A percentile compares a stretch with the other conserved stretches of the same genome.
Evolutionary conservation across 2,888 invertebrate species (phyloP).

Genomic region (Urechis unicinctus): DNA sequence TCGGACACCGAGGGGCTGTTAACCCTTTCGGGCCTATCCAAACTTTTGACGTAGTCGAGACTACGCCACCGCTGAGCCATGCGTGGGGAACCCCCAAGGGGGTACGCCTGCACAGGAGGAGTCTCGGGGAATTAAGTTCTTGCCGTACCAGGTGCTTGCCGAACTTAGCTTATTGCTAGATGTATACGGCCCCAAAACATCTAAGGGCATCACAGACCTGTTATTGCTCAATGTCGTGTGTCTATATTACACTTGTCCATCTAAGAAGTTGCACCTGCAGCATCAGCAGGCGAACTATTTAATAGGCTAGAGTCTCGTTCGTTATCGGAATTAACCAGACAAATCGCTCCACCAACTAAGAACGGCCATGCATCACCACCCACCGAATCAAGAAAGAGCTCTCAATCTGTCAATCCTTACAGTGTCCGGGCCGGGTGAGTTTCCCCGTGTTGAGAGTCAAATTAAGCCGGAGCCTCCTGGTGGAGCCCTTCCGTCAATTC

Average conservation of each 20-base stretch:
- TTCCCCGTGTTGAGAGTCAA: not conserved
- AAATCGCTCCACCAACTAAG: conserved; percentile 68
- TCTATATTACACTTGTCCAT: not conserved
- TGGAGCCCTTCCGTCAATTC: conserved; percentile 65
- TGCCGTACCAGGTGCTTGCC: too few relatives aligned
- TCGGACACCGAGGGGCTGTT: too few relatives aligned
- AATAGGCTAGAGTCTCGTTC: conserved; percentile 63
- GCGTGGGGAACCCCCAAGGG: too few relatives aligned
- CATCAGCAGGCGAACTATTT: conserved; percentile 48
- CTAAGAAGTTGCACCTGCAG: not conserved
- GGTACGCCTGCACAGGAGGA: too few relatives aligned
- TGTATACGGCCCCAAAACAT: too few relatives aligned
- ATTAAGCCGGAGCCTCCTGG: conserved; percentile 58
- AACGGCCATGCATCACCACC: conserved; percentile 68
- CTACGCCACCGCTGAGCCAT: too few relatives aligned
- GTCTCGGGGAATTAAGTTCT: too few relatives aligned
- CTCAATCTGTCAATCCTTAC: not conserved
- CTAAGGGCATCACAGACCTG: too few relatives aligned
- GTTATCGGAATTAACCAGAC: conserved; percentile 71
- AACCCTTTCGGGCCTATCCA: too few relatives aligned
- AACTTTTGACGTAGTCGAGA: too few relatives aligned
- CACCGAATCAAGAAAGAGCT: conserved; percentile 65
- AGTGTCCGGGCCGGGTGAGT: not conserved
- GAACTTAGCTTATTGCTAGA: too few relatives aligned
- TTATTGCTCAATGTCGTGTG: too few relatives aligned